Percentiles rank a stretch among this genome's conserved stretches.
These are phyloP conservation scores for Rugalucina vietnamica DNA, from an alignment of 2,888 invertebrate genomes.

Conservation along the genomic window DNA sequence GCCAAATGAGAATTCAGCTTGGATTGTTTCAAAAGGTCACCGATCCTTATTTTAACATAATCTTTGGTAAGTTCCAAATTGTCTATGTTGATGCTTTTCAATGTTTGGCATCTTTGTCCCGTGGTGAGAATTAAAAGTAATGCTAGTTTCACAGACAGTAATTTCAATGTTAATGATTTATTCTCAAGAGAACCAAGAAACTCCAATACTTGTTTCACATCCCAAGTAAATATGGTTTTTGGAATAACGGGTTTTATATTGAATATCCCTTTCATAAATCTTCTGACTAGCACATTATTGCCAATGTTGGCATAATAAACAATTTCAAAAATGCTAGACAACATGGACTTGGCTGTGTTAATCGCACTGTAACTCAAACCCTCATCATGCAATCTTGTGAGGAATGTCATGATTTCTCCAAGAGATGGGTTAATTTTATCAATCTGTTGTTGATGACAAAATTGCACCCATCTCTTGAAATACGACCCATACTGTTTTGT, in stretches of 20 bases:
- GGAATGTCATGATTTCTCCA: constrained; percentile 29
- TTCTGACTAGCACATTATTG: constrained; percentile 22
- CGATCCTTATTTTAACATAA: neutral
- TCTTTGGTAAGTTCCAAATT: neutral
- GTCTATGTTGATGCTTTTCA: neutral
- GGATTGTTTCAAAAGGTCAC: neutral
- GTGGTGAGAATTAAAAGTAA: neutral
- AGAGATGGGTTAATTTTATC: constrained; percentile 41
- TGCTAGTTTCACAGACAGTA: neutral
- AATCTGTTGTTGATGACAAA: constrained; percentile 39
- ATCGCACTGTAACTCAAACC: constrained; percentile 27
- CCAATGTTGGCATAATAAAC: constrained; percentile 16
- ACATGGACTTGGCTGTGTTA: constrained; percentile 30
- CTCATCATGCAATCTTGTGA: constrained; percentile 8
- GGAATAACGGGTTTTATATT: constrained; percentile 36
- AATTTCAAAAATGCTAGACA: constrained; percentile 6
- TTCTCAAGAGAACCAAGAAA: neutral
- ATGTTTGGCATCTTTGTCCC: neutral
- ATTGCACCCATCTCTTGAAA: constrained; percentile 46
- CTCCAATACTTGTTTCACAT: neutral
- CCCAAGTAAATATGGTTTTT: neutral
- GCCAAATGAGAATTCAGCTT: neutral
- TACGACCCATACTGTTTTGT: constrained; percentile 40
- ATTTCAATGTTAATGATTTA: neutral
- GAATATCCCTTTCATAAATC: constrained; percentile 40